Evolutionary conservation across 2,888 invertebrate species (phyloP).

Genomic region (Buathra laborator): DNA sequence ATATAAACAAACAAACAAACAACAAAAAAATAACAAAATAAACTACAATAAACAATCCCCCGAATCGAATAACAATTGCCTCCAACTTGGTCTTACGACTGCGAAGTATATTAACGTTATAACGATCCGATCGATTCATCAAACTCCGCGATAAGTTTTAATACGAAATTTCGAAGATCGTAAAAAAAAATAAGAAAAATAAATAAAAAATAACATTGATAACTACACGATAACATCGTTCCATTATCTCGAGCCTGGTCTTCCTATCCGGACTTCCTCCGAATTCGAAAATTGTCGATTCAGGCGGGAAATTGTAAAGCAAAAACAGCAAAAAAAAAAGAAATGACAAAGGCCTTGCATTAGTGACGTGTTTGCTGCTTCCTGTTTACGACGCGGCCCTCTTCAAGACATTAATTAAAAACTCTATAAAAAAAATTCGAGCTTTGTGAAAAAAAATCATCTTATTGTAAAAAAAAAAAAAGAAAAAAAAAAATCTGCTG

Average conservation of each 20-base stretch:
- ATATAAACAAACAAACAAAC: slow-evolving; percentile 4
- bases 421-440: slow-evolving; percentile 45
- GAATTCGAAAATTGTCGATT: slow-evolving; percentile 58
- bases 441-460: slow-evolving; percentile 45
- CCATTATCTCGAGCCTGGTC: slow-evolving; percentile 68
- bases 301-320: slow-evolving; percentile 47
- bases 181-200: slow-evolving; percentile 9
- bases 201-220: slow-evolving; percentile 29
- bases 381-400: slow-evolving; percentile 47
- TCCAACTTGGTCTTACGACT: slow-evolving; percentile 58
- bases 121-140: slow-evolving; percentile 25
- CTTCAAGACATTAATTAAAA: slow-evolving; percentile 32
- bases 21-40: slow-evolving; percentile 26
- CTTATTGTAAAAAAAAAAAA: slow-evolving; percentile 6
- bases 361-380: slow-evolving; percentile 52
- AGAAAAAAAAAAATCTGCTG: slow-evolving; percentile 26
- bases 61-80: slow-evolving; percentile 50
- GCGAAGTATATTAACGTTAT: slow-evolving; percentile 49
- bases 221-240: slow-evolving; percentile 50
- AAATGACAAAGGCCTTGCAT: slow-evolving; percentile 42
- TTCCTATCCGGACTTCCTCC: slow-evolving; percentile 64
- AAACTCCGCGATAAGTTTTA: slow-evolving; percentile 56
- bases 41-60: slow-evolving; percentile 9
- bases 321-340: slow-evolving; percentile 27
- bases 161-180: slow-evolving; percentile 46